Percentiles rank a stretch among this genome's conserved stretches.
Evolutionary conservation across 2,888 invertebrate genomes (phyloP).

Genomic region (Capitulum mitella): DNA sequence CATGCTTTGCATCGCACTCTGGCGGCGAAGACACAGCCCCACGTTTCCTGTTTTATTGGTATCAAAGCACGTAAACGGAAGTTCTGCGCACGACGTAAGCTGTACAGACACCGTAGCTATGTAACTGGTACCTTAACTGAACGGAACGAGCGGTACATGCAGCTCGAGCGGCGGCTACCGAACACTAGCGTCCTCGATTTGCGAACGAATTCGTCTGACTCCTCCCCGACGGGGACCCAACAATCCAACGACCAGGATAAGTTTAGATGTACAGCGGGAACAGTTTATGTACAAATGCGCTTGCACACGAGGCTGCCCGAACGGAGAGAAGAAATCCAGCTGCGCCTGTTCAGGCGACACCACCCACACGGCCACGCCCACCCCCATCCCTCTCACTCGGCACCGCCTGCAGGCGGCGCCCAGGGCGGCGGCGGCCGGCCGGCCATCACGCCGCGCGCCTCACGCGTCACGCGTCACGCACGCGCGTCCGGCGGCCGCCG

Average conservation of each 20-base stretch:
- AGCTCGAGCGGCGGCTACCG: background rate
- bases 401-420: background rate
- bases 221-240: background rate
- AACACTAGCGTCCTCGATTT: background rate
- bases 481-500: background rate
- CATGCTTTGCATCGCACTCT: too few species aligned
- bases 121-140: background rate
- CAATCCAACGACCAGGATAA: background rate
- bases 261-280: background rate
- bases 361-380: background rate
- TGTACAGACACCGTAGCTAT: background rate
- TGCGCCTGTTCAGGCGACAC: background rate
- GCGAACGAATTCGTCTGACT: background rate
- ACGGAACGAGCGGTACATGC: slow-evolving; percentile 8
- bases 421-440: background rate
- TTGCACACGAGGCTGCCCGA: background rate
- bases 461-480: background rate
- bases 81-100: background rate
- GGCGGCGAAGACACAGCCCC: background rate
- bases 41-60: slow-evolving; percentile 12
- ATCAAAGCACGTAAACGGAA: slow-evolving; percentile 15
- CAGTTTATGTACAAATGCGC: background rate
- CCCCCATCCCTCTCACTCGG: background rate
- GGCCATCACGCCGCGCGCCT: background rate
- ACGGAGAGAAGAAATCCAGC: background rate